Evolutionary conservation across 2,797 vertebrate species (phyloP), one percentile per base, ranked within the genome.

Genomic region (Prunella strophiata): DNA sequence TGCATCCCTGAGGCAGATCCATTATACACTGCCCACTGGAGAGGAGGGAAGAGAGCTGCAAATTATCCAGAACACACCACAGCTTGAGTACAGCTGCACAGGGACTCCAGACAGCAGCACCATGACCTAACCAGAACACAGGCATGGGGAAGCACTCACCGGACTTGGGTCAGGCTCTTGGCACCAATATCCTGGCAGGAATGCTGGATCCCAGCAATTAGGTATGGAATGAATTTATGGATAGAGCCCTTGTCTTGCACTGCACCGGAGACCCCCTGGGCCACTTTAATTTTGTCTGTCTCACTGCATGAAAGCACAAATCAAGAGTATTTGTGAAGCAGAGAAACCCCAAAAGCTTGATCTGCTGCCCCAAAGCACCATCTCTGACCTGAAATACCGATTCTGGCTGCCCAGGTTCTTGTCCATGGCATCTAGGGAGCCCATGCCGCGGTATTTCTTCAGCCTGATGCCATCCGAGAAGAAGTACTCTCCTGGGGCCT

Each of bases 181-280:
- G 99, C 94, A 71, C 99, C 99, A 29, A 99, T 99, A 96, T 99
- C 99, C 96, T 99, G 99, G 95, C 99, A 99, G 88, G 99, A 99
- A 97, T 99, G 99, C 97, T 99, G 99, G 94, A 99, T 99, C 78
- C 99, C 99, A 71, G 98, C 99, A 80, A 99, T 98, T 96, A 99
- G 97, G 98, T 99, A 99, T 1, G 99, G 99, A 76, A 99, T 97
- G 90, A 99, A 99, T 96, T 99, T 99, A 96, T 99, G 99, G 97
- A 99, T 99, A 94, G 99, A 99, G 79, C 99, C 99, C 97, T 99
- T 99, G 97, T 99, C 99, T 94, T 99, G 99, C 83, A 99, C 98
- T 0, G 99, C 99, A 9, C 99, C 99, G 0, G 99, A 99, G 68
- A 99, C 99, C 1, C 99, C 99, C 93, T 99, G 99, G 75, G 99